Base-by-base conservation (phyloP, 1,140 invertebrate species). In the Pinna nobilis region DNA sequence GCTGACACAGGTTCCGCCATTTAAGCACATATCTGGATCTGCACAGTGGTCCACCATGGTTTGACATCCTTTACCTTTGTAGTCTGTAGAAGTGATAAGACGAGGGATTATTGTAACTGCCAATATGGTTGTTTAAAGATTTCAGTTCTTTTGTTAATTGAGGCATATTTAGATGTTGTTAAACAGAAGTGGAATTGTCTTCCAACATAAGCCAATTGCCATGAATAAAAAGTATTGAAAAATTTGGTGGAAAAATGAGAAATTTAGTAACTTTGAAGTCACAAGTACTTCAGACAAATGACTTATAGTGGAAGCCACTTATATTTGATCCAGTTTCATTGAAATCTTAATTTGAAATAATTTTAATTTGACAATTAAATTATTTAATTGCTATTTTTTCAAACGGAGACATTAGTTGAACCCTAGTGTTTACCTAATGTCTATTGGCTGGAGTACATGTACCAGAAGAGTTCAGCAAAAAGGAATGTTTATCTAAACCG, bases 1-100 rank as follows among this genome's bases (percentile, higher is more conserved):
- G 39, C 61, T 75, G n/a, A 49, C 28, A 59, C 73, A 75, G 28
- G 59, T 75, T 49, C 73, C 73, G 39, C 67, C 73, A 65, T 75
- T 75, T 44, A 70, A 28, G 66, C 73, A 75, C 30, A 59, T 32
- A 44, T 70, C 44, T 11, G 30, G 4, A 39, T 47, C 67, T 30
- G 50, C 67, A 65, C 73, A 75, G 41, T 75, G 67, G 28, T 70
- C 67, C 18, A 70, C 39, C 20, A 65, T 57, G 25, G 60, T 64
- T 32, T 75, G 28, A 65, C 73, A 75, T 5, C 73, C 73, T 18
- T 18, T 50, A 30, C 67, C 66, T 23, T 28, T 13, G 39, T 69
- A 74, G 35, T 63, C 71, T 74, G 28, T 7, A 59, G 23, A 50
- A 51, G 25, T 7, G 9, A 13, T 53, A 13, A 13, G 7, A 25